These are phyloP conservation scores for Pogonocherus hispidulus DNA, from an alignment of 2,888 invertebrate genomes.

Conservation along the genomic window DNA sequence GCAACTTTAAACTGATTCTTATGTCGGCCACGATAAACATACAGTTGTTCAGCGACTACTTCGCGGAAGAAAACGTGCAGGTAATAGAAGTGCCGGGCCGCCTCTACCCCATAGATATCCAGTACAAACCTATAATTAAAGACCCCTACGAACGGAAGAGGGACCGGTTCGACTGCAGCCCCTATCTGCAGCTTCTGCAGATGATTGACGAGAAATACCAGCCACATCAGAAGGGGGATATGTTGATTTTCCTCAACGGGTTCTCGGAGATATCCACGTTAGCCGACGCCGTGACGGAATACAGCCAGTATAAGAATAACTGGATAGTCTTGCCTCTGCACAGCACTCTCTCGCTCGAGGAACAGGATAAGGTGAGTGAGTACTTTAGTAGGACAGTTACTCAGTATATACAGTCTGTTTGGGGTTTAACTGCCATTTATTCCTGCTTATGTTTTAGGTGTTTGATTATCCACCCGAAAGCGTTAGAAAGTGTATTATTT, in stretches of 20 bases:
- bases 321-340: constrained; percentile 97
- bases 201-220: constrained; percentile 92
- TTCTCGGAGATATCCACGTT: constrained; percentile 92
- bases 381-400: background rate
- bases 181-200: constrained; percentile 93
- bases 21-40: constrained; percentile 99
- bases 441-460: constrained; percentile 38
- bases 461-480: constrained; percentile 97
- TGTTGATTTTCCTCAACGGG: constrained; percentile 93
- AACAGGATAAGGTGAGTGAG: constrained; percentile 91
- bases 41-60: constrained; percentile 92
- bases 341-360: constrained; percentile 90
- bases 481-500: constrained; percentile 95
- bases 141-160: constrained; percentile 75
- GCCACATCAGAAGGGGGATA: constrained; percentile 79
- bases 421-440: no score
- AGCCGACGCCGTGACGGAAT: constrained; percentile 88
- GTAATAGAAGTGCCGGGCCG: constrained; percentile 85
- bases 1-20: constrained; percentile 88
- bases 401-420: no score
- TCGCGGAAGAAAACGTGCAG: constrained; percentile 83
- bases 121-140: constrained; percentile 83
- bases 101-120: constrained; percentile 91
- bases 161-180: constrained; percentile 90
- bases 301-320: constrained; percentile 80